Base-by-base conservation (phyloP, 2,113 vertebrate species). In the Cyanistes caeruleus region DNA sequence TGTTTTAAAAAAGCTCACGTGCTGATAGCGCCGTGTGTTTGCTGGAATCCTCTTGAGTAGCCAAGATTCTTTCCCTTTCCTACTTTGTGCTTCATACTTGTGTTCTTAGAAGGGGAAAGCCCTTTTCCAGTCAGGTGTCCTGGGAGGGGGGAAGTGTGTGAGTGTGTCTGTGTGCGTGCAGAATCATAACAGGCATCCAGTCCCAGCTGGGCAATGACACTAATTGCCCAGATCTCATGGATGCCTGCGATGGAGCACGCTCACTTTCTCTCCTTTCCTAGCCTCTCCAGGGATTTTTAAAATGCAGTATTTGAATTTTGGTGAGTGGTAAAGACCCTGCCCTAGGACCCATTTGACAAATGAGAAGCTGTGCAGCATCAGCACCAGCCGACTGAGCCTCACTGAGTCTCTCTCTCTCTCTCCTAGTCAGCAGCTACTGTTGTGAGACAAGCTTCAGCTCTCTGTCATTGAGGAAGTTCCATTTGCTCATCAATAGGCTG, bases 291-390 rank as follows among this genome's bases (percentile, higher is more conserved):
- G 98, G 98, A 96, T 97, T 98, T 98, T 97, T 97, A 98, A 98
- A 98, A 98, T 96, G 95, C 97, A 97, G 97, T 97, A 97, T 98
- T 98, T 98, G 97, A 98, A 98, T 98, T 98, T 98, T 98, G 98
- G 98, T 97, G 98, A 98, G 98, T 97, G 97, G 97, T 97, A 97
- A 97, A 97, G 98, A 97, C 97, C 95, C 97, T 98, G 98, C 97
- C 97, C 97, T 97, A 97, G 98, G 98, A 98, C 97, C 98, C 98
- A 97, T 98, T 98, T 98, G 98, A 98, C 98, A 98, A 98, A 98
- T 98, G 98, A 98, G 97, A 97, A 98, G 96, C 94, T 91, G 84
- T 84, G 93, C 97, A 98, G 97, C 97, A 96, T 97, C 98, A 95
- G 95, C 94, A 97, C 94, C 98, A 95, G 94, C 92, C 95, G 97